Conservation (phyloP, 2,113 vertebrate species). For the Pituophis catenifer region DNA sequence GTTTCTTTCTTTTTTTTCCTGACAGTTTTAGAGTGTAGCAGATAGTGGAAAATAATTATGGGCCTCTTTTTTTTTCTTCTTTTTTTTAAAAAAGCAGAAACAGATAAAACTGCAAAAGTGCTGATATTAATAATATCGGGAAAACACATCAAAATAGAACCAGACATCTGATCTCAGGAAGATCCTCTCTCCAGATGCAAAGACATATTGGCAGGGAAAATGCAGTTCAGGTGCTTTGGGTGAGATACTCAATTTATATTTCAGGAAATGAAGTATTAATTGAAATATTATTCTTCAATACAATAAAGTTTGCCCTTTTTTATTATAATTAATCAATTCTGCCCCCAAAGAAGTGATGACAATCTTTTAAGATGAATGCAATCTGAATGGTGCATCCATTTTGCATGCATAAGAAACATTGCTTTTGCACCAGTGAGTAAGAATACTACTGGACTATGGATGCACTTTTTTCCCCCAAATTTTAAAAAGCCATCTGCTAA, state of each 20-base stretch:
- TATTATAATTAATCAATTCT: not conserved
- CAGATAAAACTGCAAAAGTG: not conserved
- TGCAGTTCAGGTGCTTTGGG: not conserved
- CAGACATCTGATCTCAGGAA: not conserved
- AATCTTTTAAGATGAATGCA: not conserved
- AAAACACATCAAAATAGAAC: not conserved
- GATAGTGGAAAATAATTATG: not conserved
- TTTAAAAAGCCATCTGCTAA: not conserved
- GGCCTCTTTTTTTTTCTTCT: too few species aligned
- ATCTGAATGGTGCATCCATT: not conserved
- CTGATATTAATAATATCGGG: not conserved
- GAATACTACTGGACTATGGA: not conserved
- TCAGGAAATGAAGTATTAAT: not conserved
- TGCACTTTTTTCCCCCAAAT: not conserved
- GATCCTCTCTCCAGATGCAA: not conserved
- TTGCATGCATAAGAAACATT: not conserved
- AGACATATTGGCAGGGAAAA: not conserved
- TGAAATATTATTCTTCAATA: not conserved
- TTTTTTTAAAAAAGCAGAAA: not conserved
- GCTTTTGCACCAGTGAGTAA: not conserved
- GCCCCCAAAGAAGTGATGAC: not conserved
- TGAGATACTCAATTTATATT: not conserved
- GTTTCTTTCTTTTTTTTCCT: too few species aligned
- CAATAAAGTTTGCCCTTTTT: not conserved
- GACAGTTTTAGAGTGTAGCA: not conserved